Conservation (phyloP, 2,888 invertebrate genomes). For the Cantharis rustica region DNA sequence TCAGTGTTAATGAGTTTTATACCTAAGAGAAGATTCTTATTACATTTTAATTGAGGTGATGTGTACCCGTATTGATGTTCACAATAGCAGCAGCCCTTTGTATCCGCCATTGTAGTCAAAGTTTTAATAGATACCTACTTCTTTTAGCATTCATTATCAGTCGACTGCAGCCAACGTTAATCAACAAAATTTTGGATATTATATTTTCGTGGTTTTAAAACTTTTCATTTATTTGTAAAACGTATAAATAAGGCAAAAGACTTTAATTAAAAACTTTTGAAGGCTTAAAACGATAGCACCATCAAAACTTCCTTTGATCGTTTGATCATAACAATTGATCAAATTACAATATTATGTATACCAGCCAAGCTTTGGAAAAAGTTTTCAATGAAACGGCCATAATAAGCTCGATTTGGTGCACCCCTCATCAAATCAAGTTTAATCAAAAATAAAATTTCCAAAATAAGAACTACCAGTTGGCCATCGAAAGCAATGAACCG, state of each 20-base stretch:
- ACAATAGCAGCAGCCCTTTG: constrained; percentile 48
- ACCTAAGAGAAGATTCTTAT: constrained; percentile 57
- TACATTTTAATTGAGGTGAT: constrained; percentile 59
- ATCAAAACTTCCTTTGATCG: constrained; percentile 4
- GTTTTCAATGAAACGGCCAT: constrained; percentile 1
- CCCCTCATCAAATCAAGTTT: constrained; percentile 10
- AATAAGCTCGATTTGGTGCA: constrained; percentile 7
- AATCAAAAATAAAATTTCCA: constrained; percentile 15
- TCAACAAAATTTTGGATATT: constrained; percentile 54
- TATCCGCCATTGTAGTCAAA: constrained; percentile 54
- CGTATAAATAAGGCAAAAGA: constrained; percentile 48
- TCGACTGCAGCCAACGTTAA: constrained; percentile 50
- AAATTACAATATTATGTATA: constrained; percentile 2
- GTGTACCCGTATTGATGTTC: constrained; percentile 55
- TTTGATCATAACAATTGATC: constrained; percentile 27
- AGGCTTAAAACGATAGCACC: constrained; percentile 20
- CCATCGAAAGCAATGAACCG: constrained; percentile 24
- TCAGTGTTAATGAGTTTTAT: constrained; percentile 57
- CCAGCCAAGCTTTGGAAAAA: not conserved
- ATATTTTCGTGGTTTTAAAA: constrained; percentile 48
- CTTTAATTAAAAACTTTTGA: constrained; percentile 30
- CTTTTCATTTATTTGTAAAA: constrained; percentile 50
- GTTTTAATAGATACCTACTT: constrained; percentile 57
- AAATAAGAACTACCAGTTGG: constrained; percentile 15
- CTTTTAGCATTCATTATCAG: constrained; percentile 57